Conservation (phyloP, 1,140 invertebrate species). For the Dryas iulia region DNA sequence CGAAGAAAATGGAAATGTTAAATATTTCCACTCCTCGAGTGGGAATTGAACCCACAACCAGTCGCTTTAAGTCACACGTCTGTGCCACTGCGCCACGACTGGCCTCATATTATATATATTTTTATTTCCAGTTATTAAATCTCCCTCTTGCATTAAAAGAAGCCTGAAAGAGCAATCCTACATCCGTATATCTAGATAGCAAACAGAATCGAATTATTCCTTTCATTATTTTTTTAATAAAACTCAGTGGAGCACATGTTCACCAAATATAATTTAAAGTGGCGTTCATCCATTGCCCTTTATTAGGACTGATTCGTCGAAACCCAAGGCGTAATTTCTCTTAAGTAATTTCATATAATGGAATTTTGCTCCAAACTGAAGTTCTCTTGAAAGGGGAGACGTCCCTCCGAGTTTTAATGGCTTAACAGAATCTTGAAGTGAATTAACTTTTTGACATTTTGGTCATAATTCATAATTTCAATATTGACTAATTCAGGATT, state of each 20-base stretch:
- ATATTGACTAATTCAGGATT: slow-evolving; percentile 7
- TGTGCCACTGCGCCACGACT: too few relatives aligned
- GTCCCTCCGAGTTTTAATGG: slow-evolving; percentile 44
- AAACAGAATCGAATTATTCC: not conserved
- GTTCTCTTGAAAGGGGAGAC: slow-evolving; percentile 37
- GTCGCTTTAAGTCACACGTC: too few relatives aligned
- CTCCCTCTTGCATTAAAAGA: too few relatives aligned
- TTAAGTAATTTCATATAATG: slow-evolving; percentile 47
- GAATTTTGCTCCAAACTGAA: slow-evolving; percentile 42
- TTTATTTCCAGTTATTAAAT: too few relatives aligned
- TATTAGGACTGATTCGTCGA: slow-evolving; percentile 37
- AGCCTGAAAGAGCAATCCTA: too few relatives aligned
- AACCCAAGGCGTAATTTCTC: slow-evolving; percentile 38
- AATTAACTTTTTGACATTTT: slow-evolving; percentile 32
- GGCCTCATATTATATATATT: too few relatives aligned
- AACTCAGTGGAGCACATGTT: not conserved
- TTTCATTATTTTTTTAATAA: not conserved
- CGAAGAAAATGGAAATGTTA: too few relatives aligned
- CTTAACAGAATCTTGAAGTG: slow-evolving; percentile 41
- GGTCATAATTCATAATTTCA: slow-evolving; percentile 16
- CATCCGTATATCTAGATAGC: too few relatives aligned
- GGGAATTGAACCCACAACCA: too few relatives aligned
- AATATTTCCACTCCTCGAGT: too few relatives aligned
- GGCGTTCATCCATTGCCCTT: slow-evolving; percentile 24
- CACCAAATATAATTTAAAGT: slow-evolving; percentile 16